Percentiles rank a stretch among this genome's conserved stretches.
These are phyloP conservation scores for Corapipo altera DNA, from an alignment of 2,113 vertebrate genomes.

Conservation along the genomic window DNA sequence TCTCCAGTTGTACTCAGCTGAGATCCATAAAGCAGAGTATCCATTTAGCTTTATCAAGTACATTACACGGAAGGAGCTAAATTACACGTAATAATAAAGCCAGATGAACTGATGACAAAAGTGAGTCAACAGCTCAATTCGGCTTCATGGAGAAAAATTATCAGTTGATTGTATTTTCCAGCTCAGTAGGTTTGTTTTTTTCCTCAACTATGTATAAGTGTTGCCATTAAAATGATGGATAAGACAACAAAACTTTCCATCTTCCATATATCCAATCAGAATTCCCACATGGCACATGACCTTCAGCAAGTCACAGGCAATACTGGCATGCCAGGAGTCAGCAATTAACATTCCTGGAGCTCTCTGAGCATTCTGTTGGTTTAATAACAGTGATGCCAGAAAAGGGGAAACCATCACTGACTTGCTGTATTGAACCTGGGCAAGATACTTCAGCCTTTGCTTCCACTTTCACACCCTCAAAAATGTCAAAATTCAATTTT, in stretches of 20 bases:
- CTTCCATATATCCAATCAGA: background rate
- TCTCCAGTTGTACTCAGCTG: background rate
- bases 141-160: background rate
- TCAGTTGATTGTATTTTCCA: background rate
- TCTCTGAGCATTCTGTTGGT: background rate
- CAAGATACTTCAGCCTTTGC: background rate
- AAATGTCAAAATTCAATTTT: background rate
- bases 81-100: background rate
- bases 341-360: background rate
- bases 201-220: background rate
- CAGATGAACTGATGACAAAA: background rate
- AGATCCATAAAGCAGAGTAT: background rate
- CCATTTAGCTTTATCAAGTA: background rate
- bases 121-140: background rate
- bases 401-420: background rate
- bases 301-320: background rate
- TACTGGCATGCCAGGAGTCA: background rate
- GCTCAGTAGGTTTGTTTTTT: background rate
- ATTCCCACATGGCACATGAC: rapidly evolving
- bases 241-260: background rate
- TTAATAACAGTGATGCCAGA: background rate
- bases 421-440: background rate
- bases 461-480: background rate
- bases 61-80: background rate
- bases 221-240: background rate